Conservation (phyloP, 2,888 invertebrate genomes). For the Ptilodon capucinus region DNA sequence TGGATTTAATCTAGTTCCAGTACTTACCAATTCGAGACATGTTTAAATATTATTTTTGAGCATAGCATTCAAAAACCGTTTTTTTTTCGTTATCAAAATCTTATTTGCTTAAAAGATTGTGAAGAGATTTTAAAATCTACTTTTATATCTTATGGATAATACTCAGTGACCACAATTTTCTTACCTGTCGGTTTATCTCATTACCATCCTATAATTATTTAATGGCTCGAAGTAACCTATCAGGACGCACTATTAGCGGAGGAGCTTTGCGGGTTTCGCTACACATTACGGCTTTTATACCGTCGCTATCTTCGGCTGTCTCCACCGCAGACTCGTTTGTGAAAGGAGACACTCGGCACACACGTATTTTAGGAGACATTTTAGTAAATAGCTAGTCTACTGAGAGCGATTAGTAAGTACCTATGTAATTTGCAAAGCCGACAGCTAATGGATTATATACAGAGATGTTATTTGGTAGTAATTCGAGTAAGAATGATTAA, state of each 20-base stretch:
- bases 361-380: background rate
- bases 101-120: too few relatives aligned
- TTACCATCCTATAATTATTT: conserved; percentile 1
- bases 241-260: background rate
- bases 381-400: background rate
- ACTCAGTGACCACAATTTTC: too few relatives aligned
- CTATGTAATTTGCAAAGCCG: background rate
- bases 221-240: background rate
- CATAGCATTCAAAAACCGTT: too few relatives aligned
- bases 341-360: background rate
- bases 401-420: background rate
- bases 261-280: background rate
- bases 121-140: too few relatives aligned
- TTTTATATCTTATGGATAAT: too few relatives aligned
- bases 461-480: too few relatives aligned
- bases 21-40: too few relatives aligned
- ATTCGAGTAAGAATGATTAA: too few relatives aligned
- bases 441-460: too few relatives aligned
- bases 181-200: background rate
- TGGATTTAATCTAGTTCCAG: too few relatives aligned
- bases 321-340: background rate
- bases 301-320: background rate
- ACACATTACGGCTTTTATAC: background rate
- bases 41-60: too few relatives aligned
- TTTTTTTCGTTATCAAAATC: too few relatives aligned